Percentiles rank a stretch among this genome's conserved stretches.
phyloP scores from a whole-genome alignment of 2,797 vertebrate species.

The Sus cebifrons region DNA sequence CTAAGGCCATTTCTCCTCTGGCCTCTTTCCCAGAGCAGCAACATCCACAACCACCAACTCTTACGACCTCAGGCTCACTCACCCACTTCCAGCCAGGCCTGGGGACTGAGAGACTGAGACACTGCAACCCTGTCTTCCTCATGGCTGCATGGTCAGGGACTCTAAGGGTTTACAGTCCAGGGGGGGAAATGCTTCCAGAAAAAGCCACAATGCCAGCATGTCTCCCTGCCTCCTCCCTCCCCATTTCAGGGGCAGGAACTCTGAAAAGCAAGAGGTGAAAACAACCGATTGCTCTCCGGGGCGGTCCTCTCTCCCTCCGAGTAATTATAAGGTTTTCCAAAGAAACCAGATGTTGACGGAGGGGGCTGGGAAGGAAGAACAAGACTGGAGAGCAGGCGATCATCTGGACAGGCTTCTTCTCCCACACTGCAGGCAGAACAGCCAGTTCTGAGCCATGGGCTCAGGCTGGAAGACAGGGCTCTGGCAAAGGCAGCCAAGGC shows the following conservation, averaged over 20 bases:
- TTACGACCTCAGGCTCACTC: background rate
- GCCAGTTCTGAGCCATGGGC: conserved; percentile 56
- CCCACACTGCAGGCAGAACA: background rate
- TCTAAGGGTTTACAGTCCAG: background rate
- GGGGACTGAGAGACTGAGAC: background rate
- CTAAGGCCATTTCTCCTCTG: background rate
- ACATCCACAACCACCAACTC: background rate
- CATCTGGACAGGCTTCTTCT: background rate
- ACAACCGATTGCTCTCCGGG: background rate
- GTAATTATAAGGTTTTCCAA: conserved; percentile 47
- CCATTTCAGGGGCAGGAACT: conserved; percentile 37
- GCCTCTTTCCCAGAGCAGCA: background rate
- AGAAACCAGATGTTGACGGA: background rate
- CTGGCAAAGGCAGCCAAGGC: conserved; percentile 73
- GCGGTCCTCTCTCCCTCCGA: background rate
- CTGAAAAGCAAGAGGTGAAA: conserved; percentile 37
- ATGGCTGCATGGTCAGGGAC: background rate
- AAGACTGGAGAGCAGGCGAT: background rate
- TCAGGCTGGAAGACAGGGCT: background rate
- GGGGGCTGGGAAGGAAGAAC: background rate
- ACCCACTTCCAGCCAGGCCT: background rate
- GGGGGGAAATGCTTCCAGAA: background rate
- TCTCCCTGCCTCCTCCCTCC: background rate
- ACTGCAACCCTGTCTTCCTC: background rate
- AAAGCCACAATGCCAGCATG: background rate